Conservation (phyloP, 2,113 vertebrate species). For the Thalassoma bifasciatum region DNA sequence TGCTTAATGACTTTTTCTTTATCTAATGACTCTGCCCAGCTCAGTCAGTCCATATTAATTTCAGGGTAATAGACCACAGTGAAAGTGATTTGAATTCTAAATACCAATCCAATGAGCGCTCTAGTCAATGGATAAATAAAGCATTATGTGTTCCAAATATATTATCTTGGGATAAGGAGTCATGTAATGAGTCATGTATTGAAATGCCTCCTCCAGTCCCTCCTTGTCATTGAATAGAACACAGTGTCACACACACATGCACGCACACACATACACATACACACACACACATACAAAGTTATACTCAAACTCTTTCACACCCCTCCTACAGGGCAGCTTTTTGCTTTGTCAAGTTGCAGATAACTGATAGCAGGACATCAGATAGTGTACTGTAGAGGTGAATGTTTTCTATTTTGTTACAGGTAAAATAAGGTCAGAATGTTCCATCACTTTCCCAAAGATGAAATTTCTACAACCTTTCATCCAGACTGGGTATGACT, state of each 20-base stretch:
- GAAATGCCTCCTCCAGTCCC: not conserved
- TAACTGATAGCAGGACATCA: slow-evolving; percentile 41
- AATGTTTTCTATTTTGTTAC: not conserved
- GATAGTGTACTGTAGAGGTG: slow-evolving; percentile 26
- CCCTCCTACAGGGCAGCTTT: not conserved
- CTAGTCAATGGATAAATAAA: slow-evolving; percentile 49
- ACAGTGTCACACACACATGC: not conserved
- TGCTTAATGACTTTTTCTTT: slow-evolving; percentile 66
- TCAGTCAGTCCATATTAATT: slow-evolving; percentile 60
- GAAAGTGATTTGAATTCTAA: slow-evolving; percentile 61
- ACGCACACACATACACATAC: slow-evolving; percentile 5
- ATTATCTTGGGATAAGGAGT: slow-evolving; percentile 21
- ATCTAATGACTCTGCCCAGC: slow-evolving; percentile 56
- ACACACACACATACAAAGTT: too few relatives aligned
- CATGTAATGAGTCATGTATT: not conserved
- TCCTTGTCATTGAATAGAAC: not conserved
- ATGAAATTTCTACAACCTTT: not conserved
- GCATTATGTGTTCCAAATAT: slow-evolving; percentile 28
- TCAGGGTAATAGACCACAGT: slow-evolving; percentile 60
- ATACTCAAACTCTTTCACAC: too few relatives aligned
- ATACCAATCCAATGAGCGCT: slow-evolving; percentile 33
- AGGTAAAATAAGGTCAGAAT: slow-evolving; percentile 24
- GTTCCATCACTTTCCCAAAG: slow-evolving; percentile 13
- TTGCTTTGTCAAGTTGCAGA: slow-evolving; percentile 10
- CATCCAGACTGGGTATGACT: not conserved